These are phyloP conservation scores for Eupithecia dodoneata DNA, from an alignment of 2,888 invertebrate genomes.

Conservation along the genomic window DNA sequence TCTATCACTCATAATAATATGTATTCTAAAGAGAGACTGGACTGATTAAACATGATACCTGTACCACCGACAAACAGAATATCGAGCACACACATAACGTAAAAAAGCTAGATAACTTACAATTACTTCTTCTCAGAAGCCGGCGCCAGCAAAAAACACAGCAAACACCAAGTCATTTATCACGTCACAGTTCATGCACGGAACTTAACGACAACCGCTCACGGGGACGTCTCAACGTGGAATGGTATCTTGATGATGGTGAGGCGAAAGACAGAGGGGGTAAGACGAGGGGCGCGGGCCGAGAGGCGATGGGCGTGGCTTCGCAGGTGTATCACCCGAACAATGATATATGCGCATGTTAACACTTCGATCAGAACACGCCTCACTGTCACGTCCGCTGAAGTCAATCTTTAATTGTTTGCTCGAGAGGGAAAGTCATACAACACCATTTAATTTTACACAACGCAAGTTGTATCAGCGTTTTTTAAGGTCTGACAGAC, in stretches of 20 bases:
- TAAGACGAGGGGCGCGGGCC: constrained; percentile 51
- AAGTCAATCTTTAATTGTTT: constrained; percentile 68
- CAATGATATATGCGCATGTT: constrained; percentile 81
- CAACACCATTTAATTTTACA: constrained; percentile 2
- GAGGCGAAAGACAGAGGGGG: constrained; percentile 64
- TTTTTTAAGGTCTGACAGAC: constrained; percentile 6
- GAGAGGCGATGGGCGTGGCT: constrained; percentile 63
- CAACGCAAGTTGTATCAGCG: not conserved
- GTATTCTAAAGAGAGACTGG: not conserved
- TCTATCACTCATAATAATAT: not conserved
- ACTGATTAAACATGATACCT: not conserved
- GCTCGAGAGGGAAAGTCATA: constrained; percentile 61
- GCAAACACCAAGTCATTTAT: constrained; percentile 62
- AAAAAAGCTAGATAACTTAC: constrained; percentile 40
- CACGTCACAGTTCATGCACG: constrained; percentile 67
- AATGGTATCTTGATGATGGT: constrained; percentile 76
- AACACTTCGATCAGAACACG: constrained; percentile 75
- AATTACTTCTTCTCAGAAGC: constrained; percentile 35
- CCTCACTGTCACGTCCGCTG: constrained; percentile 74
- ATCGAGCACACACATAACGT: constrained; percentile 11
- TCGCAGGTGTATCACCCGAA: constrained; percentile 77
- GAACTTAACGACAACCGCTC: constrained; percentile 60
- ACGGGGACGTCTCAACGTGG: constrained; percentile 66
- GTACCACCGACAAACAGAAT: not conserved
- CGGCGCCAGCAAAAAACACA: constrained; percentile 50